These are phyloP conservation scores for Cryptotis parvus DNA, from an alignment of 2,113 vertebrate species.

Conservation along the genomic window DNA sequence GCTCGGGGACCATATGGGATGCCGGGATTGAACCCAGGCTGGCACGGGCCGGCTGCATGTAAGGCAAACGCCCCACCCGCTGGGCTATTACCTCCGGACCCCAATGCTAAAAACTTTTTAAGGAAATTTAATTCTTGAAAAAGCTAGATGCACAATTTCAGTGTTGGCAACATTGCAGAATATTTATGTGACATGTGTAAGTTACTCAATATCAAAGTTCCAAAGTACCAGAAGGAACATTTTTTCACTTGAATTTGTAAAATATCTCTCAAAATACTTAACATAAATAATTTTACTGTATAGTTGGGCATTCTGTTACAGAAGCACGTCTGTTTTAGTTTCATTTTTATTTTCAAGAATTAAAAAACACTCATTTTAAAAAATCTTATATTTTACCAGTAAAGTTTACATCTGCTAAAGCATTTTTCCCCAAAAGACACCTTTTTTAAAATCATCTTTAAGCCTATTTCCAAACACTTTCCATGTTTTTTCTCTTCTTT, in stretches of 20 bases:
- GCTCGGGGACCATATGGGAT: no score
- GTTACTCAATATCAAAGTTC: neutral
- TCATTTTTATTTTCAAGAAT: slow-evolving; percentile 51
- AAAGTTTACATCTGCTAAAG: neutral
- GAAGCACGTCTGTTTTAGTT: slow-evolving; percentile 50
- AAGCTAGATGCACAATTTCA: neutral
- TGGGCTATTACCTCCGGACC: no score
- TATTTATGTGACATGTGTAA: neutral
- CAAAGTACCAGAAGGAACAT: no score
- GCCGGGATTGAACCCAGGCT: no score
- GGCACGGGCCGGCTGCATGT: no score
- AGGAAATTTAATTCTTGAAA: slow-evolving; percentile 9
- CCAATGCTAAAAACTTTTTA: neutral
- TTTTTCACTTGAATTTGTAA: neutral
- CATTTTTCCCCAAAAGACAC: neutral
- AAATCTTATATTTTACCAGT: neutral
- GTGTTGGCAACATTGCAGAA: neutral
- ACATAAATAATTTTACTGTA: neutral
- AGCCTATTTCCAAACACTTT: neutral
- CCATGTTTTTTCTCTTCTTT: neutral
- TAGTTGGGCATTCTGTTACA: neutral
- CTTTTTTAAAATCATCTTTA: slow-evolving; percentile 17
- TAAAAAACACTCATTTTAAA: neutral
- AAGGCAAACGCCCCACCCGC: no score
- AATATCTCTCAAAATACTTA: neutral